These are phyloP conservation scores for Pelodytes ibericus DNA, from an alignment of 2,797 vertebrate species.

Conservation along the genomic window DNA sequence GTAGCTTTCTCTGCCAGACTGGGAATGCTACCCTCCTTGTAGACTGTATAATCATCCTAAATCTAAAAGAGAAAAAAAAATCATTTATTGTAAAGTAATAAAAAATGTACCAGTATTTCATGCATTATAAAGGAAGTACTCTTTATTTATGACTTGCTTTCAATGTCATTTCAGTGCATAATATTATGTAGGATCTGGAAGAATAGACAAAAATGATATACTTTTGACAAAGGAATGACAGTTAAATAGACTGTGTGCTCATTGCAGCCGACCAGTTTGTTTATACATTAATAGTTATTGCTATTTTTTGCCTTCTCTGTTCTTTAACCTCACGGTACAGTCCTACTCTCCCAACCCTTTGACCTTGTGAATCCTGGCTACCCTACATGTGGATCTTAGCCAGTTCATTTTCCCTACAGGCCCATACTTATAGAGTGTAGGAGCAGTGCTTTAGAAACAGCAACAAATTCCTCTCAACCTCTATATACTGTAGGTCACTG, in stretches of 20 bases:
- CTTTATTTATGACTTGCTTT: neutral
- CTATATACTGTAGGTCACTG: too few species aligned
- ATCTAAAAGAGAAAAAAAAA: too few species aligned
- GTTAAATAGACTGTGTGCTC: too few species aligned
- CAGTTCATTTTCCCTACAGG: conserved; percentile 35
- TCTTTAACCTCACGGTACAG: neutral
- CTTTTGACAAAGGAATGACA: too few species aligned
- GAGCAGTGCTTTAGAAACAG: conserved; percentile 19
- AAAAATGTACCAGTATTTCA: too few species aligned
- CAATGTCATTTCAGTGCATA: neutral
- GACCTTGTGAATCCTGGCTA: neutral
- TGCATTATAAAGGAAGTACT: neutral
- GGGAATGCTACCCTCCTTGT: too few species aligned
- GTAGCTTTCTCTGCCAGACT: too few species aligned
- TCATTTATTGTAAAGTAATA: too few species aligned
- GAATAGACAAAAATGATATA: neutral
- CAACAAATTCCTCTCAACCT: conserved; percentile 38
- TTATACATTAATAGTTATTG: neutral
- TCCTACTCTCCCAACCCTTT: conserved; percentile 1
- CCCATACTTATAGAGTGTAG: too few species aligned
- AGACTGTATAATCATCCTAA: too few species aligned
- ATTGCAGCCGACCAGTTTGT: too few species aligned
- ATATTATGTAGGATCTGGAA: neutral
- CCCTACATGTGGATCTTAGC: neutral
- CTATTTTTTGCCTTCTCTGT: neutral